phyloP scores from a whole-genome alignment of 2,113 vertebrate species.

The Holacanthus passer region DNA sequence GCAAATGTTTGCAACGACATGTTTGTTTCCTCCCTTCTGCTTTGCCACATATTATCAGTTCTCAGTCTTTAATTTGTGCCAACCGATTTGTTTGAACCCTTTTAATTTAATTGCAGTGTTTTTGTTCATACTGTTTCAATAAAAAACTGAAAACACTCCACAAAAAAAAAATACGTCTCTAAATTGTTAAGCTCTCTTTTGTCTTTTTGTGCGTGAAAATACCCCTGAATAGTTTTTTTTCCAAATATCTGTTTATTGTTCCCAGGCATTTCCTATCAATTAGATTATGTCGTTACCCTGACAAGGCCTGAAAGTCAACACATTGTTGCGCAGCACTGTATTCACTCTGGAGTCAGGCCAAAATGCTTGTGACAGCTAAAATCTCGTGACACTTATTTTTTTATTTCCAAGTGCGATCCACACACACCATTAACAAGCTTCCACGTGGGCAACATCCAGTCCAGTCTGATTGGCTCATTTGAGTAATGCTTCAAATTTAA shows the following conservation, averaged over 20 bases:
- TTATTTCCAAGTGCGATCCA: slow-evolving; percentile 45
- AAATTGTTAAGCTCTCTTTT: slow-evolving; percentile 18
- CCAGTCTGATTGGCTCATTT: slow-evolving; percentile 66
- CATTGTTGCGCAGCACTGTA: slow-evolving; percentile 31
- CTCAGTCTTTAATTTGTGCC: slow-evolving; percentile 74
- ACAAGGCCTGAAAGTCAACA: slow-evolving; percentile 13
- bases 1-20: slow-evolving; percentile 80
- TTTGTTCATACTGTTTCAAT: slow-evolving; percentile 83
- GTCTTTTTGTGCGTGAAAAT: slow-evolving; percentile 9
- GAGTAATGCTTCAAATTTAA: slow-evolving; percentile 40
- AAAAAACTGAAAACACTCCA: slow-evolving; percentile 73
- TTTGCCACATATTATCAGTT: slow-evolving; percentile 68
- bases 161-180: slow-evolving; percentile 3
- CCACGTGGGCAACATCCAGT: slow-evolving; percentile 43
- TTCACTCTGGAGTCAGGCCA: slow-evolving; percentile 3
- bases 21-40: slow-evolving; percentile 57
- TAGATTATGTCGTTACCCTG: slow-evolving; percentile 26
- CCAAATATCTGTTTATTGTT: background rate
- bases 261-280: slow-evolving; percentile 10
- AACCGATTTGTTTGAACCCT: slow-evolving; percentile 68
- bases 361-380: slow-evolving; percentile 39
- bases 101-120: slow-evolving; percentile 84
- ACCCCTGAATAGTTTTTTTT: slow-evolving; percentile 11
- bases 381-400: slow-evolving; percentile 63
- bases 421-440: slow-evolving; percentile 31